Evolutionary conservation across 2,113 vertebrate genomes (phyloP), one percentile per base, ranked within the genome.

Genomic region (Prochilodus magdalenae): DNA sequence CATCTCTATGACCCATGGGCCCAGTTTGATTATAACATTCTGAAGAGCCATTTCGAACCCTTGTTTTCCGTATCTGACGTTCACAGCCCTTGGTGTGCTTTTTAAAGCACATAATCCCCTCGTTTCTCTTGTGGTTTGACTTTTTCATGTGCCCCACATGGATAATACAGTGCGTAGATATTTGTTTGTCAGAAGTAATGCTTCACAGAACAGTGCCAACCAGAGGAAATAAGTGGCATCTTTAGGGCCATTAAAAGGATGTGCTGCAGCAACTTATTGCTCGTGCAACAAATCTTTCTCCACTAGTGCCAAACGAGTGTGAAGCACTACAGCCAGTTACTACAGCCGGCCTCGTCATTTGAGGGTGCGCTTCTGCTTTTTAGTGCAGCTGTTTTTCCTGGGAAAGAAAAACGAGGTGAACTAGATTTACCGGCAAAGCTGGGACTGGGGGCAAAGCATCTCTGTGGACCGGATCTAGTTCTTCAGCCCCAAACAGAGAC

Each of bases 351-450:
- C 18, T 53, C 14, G 40, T 29, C 16, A 27, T 75, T 16, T 24
- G 14, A 44, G 57, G 55, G 24, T 63, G 22, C 27, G 14, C 12
- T 30, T n/a, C 20, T 18, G 27, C 22, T 8, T 53, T 67, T 53
- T 33, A 33, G 10, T 53, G 22, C 27, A 16, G 36, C 1, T 60
- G 57, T 60, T 60, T 60, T 60, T 60, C 57, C 16, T 26, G 15
- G 1, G 53, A 51, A 24, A 51, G 40, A 24, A 29, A 77, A 65
- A 66, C 3, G 20, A 59, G 65, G 51, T 70, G 66, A 79, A 70
- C 65, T 70, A 57, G 30, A 70, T 70, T 57, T n/a, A 40, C 30
- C 15, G 29, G 33, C 51, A 27, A 70, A 36, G 36, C 36, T 36
- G 36, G 65, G 76, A 44, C 29, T 14, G 22, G 24, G 63, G 65